A percentile compares a stretch with the other conserved stretches of the same genome.
Conservation (phyloP, 2,888 invertebrate species). For the Griposia aprilina region DNA sequence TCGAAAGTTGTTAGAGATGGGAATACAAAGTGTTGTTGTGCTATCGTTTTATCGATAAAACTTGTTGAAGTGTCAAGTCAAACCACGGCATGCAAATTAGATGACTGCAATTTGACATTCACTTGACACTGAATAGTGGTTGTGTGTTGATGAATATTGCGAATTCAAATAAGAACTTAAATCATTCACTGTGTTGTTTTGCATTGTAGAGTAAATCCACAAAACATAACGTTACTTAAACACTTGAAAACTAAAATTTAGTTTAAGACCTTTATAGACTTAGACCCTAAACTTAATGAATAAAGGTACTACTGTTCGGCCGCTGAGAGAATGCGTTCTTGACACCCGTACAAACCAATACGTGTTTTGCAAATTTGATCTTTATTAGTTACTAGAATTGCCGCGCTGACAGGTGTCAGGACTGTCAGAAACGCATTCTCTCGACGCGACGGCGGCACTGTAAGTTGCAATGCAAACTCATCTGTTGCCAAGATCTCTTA, state of each 20-base stretch:
- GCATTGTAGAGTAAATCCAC: background rate
- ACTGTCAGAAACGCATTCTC: no score
- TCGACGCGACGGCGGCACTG: no score
- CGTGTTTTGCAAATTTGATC: no score
- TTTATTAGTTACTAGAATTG: no score
- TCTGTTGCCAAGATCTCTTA: background rate
- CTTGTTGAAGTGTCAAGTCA: slow-evolving; percentile 39
- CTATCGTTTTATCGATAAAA: slow-evolving; percentile 43
- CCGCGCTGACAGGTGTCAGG: no score
- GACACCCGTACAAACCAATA: no score
- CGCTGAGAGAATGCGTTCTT: no score
- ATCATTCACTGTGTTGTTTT: slow-evolving; percentile 16
- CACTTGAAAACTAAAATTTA: background rate
- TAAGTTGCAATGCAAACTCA: background rate
- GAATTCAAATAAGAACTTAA: slow-evolving; percentile 35
- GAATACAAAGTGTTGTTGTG: slow-evolving; percentile 42
- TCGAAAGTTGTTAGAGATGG: slow-evolving; percentile 54
- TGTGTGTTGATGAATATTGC: slow-evolving; percentile 27
- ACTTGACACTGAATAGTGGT: slow-evolving; percentile 33
- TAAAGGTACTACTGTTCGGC: no score
- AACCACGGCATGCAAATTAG: slow-evolving; percentile 30
- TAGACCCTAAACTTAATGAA: no score
- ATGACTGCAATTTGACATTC: slow-evolving; percentile 39
- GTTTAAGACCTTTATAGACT: no score
- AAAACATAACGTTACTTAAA: background rate